phyloP scores from a whole-genome alignment of 2,113 vertebrate genomes.

The Pygoscelis antarcticus region DNA sequence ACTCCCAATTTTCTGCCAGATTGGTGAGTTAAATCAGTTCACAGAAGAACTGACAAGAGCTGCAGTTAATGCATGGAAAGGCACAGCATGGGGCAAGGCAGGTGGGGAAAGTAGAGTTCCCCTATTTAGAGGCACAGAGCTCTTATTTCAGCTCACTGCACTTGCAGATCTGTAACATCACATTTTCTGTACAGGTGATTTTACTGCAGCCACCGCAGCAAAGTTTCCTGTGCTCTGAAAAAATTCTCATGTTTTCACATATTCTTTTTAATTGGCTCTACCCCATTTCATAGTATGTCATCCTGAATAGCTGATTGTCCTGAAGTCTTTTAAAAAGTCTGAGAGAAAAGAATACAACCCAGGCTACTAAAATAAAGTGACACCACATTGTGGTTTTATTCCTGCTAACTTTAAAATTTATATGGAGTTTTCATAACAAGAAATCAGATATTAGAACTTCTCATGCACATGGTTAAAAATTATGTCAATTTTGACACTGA shows the following conservation, averaged over 20 bases:
- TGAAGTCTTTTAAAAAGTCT: not conserved
- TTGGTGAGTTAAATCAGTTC: not conserved
- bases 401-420: not conserved
- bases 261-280: not conserved
- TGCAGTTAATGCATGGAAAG: not conserved
- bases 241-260: not conserved
- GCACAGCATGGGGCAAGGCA: not conserved
- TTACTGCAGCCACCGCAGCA: not conserved
- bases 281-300: not conserved
- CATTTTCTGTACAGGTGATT: not conserved
- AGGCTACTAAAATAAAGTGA: not conserved
- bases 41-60: not conserved
- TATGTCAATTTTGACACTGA: not conserved
- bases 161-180: not conserved
- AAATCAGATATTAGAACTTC: not conserved
- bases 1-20: not conserved
- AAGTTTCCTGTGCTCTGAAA: not conserved
- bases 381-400: not conserved
- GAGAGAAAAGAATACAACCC: not conserved
- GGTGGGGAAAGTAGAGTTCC: not conserved
- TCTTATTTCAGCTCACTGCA: not conserved
- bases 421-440: not conserved
- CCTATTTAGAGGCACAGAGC: rapidly evolving
- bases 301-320: not conserved
- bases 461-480: rapidly evolving